Base-by-base conservation (phyloP, 2,797 vertebrate species). In the Silurus aristotelis region DNA sequence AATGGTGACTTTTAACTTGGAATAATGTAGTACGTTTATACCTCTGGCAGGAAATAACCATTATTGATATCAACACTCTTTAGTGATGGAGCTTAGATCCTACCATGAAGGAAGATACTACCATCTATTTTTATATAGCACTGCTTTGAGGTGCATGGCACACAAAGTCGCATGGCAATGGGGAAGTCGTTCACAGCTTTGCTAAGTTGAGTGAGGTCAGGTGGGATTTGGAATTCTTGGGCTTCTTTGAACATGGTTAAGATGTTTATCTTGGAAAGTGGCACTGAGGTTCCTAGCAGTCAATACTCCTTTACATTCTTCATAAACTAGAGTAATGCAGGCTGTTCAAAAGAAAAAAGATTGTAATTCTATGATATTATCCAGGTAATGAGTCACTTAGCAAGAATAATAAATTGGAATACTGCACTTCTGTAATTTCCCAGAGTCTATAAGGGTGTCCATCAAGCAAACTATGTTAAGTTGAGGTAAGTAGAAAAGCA, bases 171-270 rank as follows among this genome's bases (percentile, higher is more conserved):
- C 31, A 78, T 43, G 12, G 19, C 60, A 31, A 43, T 0, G 60
- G 27, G 19, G 58, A 61, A 7, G 27, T 22, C 13, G 2, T 61
- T 61, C 25, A 60, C 8, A 77, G 27, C 19, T 31, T 77, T 22
- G 27, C 17, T 77, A 56, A 77, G 17, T 60, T 76, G 58, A 27
- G 31, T 43, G 27, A 43, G 56, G 56, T 76, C 56, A 60, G 27
- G 56, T 58, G 75, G 55, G 76, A 78, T 60, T 61, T 61, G 56
- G n/a, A 78, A 60, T 77, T 61, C 31, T 61, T 22, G 56, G 76
- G 14, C 19, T 38, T 78, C 27, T 43, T 78, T 61, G 22, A 20
- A 78, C 27, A 22, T 60, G 27, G 9, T 60, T 4, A 61, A 6
- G 27, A 38, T 43, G 56, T 78, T 61, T 14, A 61, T 43, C 75